Evolutionary conservation across 2,888 invertebrate genomes (phyloP).

Genomic region (Leptodirus hochenwartii): DNA sequence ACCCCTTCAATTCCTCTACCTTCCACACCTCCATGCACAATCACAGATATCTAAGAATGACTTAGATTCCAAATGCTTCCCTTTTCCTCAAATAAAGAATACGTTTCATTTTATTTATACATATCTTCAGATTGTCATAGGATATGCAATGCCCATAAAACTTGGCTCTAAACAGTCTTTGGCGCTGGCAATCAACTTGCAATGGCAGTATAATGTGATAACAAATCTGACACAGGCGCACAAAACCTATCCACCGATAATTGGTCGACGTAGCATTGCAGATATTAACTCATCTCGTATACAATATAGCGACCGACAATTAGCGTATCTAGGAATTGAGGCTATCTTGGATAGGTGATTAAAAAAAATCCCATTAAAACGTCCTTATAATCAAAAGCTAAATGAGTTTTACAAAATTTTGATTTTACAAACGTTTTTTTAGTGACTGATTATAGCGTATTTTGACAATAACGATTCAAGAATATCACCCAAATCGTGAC

Average conservation of each 20-base stretch:
- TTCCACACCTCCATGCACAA: too few relatives aligned
- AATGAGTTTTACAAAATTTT: too few relatives aligned
- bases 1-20: too few relatives aligned
- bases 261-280: slow-evolving; percentile 13
- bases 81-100: too few relatives aligned
- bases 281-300: not conserved
- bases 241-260: slow-evolving; percentile 19
- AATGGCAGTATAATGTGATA: slow-evolving; percentile 37
- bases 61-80: too few relatives aligned
- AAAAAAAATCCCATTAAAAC: not conserved
- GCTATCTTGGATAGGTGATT: slow-evolving; percentile 19
- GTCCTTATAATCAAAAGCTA: too few relatives aligned
- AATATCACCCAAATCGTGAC: too few relatives aligned
- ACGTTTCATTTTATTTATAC: too few relatives aligned
- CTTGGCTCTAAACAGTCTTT: slow-evolving; percentile 33
- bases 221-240: slow-evolving; percentile 19
- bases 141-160: slow-evolving; percentile 36
- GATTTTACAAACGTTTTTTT: too few relatives aligned
- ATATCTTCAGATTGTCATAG: slow-evolving; percentile 37
- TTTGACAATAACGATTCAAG: too few relatives aligned
- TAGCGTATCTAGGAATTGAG: slow-evolving; percentile 21
- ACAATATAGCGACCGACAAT: slow-evolving; percentile 17
- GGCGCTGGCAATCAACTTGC: slow-evolving; percentile 40
- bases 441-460: too few relatives aligned
- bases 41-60: too few relatives aligned